phyloP scores from a whole-genome alignment of 1,140 invertebrate species.

The Anoplophora glabripennis region DNA sequence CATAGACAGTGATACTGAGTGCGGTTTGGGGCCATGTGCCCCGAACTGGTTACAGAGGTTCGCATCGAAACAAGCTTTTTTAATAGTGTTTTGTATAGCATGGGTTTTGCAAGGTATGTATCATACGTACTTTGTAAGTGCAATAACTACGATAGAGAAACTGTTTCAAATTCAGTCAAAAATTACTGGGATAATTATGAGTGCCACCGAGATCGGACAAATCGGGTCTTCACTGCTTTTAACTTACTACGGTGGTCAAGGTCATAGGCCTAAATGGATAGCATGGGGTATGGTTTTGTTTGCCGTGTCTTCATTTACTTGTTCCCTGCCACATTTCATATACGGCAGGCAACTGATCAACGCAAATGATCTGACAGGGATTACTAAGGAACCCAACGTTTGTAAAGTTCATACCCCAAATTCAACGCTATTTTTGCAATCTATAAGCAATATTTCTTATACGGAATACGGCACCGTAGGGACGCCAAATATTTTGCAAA shows the following conservation, averaged over 20 bases:
- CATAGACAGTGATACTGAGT: conserved; percentile 56
- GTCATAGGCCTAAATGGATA: conserved; percentile 95
- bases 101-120: conserved; percentile 93
- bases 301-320: conserved; percentile 81
- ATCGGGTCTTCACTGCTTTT: conserved; percentile 84
- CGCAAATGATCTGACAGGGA: conserved; percentile 56
- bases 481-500: conserved; percentile 47
- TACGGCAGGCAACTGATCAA: conserved; percentile 71
- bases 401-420: conserved; percentile 33
- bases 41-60: conserved; percentile 72
- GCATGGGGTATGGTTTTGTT: conserved; percentile 90
- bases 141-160: conserved; percentile 96
- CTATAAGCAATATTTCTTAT: conserved; percentile 16
- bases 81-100: conserved; percentile 82
- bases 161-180: conserved; percentile 93
- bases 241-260: conserved; percentile 90
- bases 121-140: conserved; percentile 93
- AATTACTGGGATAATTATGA: conserved; percentile 89
- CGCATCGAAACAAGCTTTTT: conserved; percentile 85
- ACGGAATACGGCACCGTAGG: conserved; percentile 5
- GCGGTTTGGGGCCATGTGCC: conserved; percentile 67
- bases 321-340: conserved; percentile 79
- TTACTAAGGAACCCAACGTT: conserved; percentile 40
- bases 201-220: conserved; percentile 92
- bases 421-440: conserved; percentile 11